Percentiles rank a stretch among this genome's conserved stretches.
phyloP scores from a whole-genome alignment of 2,113 vertebrate genomes.

The Bostrychus sinensis region DNA sequence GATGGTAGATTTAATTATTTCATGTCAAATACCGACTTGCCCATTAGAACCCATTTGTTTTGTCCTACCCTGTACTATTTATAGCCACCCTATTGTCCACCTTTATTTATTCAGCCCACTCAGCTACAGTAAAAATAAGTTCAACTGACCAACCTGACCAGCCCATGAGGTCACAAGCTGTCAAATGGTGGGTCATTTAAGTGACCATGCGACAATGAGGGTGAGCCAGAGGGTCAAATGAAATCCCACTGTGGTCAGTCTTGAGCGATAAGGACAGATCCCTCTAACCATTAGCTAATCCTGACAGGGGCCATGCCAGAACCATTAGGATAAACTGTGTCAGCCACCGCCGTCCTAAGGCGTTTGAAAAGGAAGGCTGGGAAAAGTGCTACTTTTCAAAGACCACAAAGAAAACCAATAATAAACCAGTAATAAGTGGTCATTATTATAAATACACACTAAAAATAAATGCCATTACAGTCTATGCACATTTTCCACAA shows the following conservation, averaged over 20 bases:
- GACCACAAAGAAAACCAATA: not conserved
- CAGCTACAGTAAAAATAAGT: not conserved
- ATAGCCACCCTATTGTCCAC: not conserved
- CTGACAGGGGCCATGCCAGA: conserved; percentile 60
- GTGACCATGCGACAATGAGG: conserved; percentile 47
- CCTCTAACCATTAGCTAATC: conserved; percentile 60
- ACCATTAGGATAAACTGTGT: conserved; percentile 63
- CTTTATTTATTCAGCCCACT: not conserved
- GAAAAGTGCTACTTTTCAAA: conserved; percentile 32
- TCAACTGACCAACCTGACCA: conserved; percentile 10
- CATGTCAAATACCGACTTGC: not conserved
- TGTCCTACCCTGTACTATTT: not conserved
- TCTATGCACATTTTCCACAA: too few relatives aligned
- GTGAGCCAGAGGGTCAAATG: conserved; percentile 40
- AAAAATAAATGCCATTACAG: too few relatives aligned
- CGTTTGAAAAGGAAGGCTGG: conserved; percentile 26
- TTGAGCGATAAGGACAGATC: conserved; percentile 57
- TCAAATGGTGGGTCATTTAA: conserved; percentile 49
- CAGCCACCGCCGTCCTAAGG: conserved; percentile 14
- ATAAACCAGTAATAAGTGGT: not conserved
- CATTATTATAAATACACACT: too few relatives aligned
- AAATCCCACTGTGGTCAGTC: conserved; percentile 44
- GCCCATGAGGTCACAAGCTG: conserved; percentile 11
- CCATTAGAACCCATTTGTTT: not conserved
- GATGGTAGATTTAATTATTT: not conserved